Evolutionary conservation across 2,113 vertebrate species (phyloP).

Genomic region (Elaphurus davidianus): DNA sequence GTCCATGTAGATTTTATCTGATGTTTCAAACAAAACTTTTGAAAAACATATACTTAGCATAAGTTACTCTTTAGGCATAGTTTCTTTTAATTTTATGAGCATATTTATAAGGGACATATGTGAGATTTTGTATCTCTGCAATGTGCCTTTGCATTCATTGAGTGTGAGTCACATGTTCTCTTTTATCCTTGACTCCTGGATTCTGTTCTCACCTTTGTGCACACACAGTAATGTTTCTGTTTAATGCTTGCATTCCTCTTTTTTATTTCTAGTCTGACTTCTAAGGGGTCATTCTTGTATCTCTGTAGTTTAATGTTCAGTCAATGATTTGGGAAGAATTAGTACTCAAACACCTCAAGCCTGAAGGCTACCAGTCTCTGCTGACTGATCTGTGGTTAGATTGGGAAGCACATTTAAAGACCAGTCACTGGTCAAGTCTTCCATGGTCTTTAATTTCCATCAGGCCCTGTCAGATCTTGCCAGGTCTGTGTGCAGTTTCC

Average conservation of each 20-base stretch:
- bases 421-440: neutral
- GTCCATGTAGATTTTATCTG: neutral
- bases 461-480: neutral
- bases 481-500: neutral
- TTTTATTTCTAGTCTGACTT: neutral
- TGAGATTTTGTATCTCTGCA: neutral
- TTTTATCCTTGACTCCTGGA: neutral
- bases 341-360: neutral
- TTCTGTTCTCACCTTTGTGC: neutral
- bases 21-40: neutral
- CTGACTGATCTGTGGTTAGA: neutral
- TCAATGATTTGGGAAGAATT: neutral
- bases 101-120: neutral
- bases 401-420: neutral
- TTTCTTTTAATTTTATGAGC: neutral
- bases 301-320: neutral
- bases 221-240: neutral
- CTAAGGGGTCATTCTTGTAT: neutral
- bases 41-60: neutral
- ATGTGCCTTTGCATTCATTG: neutral
- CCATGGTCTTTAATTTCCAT: neutral
- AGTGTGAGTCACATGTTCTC: neutral
- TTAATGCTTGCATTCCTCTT: neutral
- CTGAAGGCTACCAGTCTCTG: neutral
- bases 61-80: neutral